Conservation (phyloP, 2,113 vertebrate species). For the Neofelis nebulosa region DNA sequence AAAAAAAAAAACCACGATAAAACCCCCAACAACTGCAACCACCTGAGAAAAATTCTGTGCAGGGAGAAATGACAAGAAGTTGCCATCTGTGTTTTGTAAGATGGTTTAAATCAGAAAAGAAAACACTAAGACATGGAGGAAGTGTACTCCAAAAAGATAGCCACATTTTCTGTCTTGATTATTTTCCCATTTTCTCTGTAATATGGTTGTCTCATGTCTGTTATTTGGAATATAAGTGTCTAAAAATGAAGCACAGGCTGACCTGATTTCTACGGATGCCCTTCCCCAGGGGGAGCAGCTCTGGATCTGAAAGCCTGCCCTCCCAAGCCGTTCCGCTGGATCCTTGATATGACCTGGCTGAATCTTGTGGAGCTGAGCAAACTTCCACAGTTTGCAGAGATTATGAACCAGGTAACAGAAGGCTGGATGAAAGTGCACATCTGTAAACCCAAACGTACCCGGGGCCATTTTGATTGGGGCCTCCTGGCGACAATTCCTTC, state of each 20-base stretch:
- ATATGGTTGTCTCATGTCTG: not conserved
- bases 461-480: not conserved
- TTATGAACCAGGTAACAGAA: conserved; percentile 85
- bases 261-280: not conserved
- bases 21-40: not conserved
- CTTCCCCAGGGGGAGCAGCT: conserved; percentile 84
- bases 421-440: not conserved
- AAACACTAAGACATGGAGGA: conserved; percentile 2
- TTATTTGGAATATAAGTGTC: conserved; percentile 29
- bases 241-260: not conserved
- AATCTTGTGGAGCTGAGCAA: conserved; percentile 88
- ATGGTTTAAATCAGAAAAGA: conserved; percentile 28
- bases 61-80: not conserved
- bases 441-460: not conserved
- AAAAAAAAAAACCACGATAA: not conserved
- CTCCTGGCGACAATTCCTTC: not conserved
- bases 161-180: not conserved
- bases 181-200: not conserved
- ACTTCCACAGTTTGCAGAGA: conserved; percentile 84
- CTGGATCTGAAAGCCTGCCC: conserved; percentile 88
- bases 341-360: conserved; percentile 87
- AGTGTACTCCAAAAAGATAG: not conserved
- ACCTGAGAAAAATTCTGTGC: conserved; percentile 10
- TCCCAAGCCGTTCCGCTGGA: conserved; percentile 85
- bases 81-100: not conserved